These are phyloP conservation scores for Takifugu rubripes DNA, from an alignment of 2,797 vertebrate genomes.

Conservation along the genomic window DNA sequence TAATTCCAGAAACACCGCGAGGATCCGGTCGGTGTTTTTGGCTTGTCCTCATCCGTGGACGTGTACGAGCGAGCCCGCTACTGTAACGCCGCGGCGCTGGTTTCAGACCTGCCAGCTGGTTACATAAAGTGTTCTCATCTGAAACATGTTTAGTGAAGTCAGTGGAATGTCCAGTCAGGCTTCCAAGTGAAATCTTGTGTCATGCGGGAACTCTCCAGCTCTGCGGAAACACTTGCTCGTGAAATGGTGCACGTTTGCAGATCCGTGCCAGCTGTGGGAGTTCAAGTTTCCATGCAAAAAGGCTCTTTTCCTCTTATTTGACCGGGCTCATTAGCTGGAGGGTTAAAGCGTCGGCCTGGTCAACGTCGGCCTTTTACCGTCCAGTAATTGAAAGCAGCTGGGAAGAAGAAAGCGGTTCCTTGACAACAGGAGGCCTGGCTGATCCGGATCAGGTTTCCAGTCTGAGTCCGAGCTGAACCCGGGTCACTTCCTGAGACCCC, in stretches of 20 bases:
- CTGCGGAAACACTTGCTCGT: slow-evolving; percentile 54
- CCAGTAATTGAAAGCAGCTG: slow-evolving; percentile 26
- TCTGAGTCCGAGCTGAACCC: slow-evolving; percentile 64
- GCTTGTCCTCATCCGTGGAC: too few relatives aligned
- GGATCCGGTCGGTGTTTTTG: too few relatives aligned
- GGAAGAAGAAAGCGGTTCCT: slow-evolving; percentile 17
- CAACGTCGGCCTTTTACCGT: slow-evolving; percentile 19
- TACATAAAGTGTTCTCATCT: slow-evolving; percentile 76
- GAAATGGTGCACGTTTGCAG: slow-evolving; percentile 28
- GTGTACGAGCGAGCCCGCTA: slow-evolving; percentile 9
- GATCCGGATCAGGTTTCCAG: slow-evolving; percentile 63
- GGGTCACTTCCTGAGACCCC: slow-evolving; percentile 65
- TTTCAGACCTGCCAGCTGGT: slow-evolving; percentile 54
- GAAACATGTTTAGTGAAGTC: slow-evolving; percentile 76
- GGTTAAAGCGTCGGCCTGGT: neutral
- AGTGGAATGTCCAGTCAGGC: slow-evolving; percentile 69
- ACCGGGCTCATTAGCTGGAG: slow-evolving; percentile 4
- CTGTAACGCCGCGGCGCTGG: slow-evolving; percentile 45
- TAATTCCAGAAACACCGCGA: too few relatives aligned
- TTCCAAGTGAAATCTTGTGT: slow-evolving; percentile 69
- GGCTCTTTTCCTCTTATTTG: neutral
- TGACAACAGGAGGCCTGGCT: slow-evolving; percentile 54
- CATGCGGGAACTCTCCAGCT: slow-evolving; percentile 60
- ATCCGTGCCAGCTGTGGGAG: slow-evolving; percentile 40
- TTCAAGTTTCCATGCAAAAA: neutral